Evolutionary conservation across 2,888 invertebrate genomes (phyloP).

Genomic region (Drosophila stalkeri): DNA sequence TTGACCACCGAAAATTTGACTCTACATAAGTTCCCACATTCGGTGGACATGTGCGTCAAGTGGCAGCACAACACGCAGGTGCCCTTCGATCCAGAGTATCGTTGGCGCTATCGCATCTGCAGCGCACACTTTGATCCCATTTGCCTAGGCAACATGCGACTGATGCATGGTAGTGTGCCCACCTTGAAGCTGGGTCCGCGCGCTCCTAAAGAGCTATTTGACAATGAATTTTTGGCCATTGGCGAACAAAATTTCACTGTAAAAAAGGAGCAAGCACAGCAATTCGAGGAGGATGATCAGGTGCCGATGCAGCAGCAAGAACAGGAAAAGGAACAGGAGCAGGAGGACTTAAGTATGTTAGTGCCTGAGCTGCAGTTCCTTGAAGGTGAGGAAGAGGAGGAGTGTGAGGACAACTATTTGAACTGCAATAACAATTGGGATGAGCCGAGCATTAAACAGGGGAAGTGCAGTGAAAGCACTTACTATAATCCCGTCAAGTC

Average conservation of each 20-base stretch:
- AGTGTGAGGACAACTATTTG: constrained; percentile 6
- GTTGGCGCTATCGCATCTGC: constrained; percentile 79
- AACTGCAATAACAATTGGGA: constrained; percentile 26
- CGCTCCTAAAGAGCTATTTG: constrained; percentile 61
- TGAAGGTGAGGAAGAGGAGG: constrained; percentile 36
- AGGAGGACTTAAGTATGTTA: constrained; percentile 34
- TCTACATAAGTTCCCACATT: constrained; percentile 73
- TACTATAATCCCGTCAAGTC: constrained; percentile 67
- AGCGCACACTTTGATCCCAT: constrained; percentile 72
- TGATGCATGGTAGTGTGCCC: constrained; percentile 75
- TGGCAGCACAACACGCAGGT: constrained; percentile 78
- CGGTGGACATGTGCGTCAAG: constrained; percentile 61
- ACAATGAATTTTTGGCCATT: constrained; percentile 57
- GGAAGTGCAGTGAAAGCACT: constrained; percentile 10
- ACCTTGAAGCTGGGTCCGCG: constrained; percentile 66
- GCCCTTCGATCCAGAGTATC: constrained; percentile 64
- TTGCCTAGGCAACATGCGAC: constrained; percentile 63
- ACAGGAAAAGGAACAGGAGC: constrained; percentile 25
- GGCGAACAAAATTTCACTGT: constrained; percentile 2
- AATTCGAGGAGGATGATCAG: constrained; percentile 2
- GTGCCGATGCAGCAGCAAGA: constrained; percentile 8
- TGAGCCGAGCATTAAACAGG: constrained; percentile 38
- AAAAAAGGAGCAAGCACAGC: constrained; percentile 12
- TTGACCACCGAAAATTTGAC: constrained; percentile 62
- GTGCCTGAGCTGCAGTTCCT: constrained; percentile 53